These are phyloP conservation scores for Procambarus virginalis DNA, from an alignment of 1,140 invertebrate genomes.

Conservation along the genomic window DNA sequence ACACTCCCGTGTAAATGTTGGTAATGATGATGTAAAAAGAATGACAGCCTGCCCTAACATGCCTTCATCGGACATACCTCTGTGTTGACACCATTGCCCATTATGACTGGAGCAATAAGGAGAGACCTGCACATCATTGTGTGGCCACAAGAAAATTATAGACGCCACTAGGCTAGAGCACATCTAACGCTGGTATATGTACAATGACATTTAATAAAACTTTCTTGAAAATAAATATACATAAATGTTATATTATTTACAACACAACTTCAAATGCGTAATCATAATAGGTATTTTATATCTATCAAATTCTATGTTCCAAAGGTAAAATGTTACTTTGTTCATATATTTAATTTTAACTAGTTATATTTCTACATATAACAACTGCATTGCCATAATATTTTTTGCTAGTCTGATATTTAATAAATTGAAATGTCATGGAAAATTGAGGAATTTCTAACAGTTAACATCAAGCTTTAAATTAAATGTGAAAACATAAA, in stretches of 20 bases:
- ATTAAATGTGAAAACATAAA: neutral
- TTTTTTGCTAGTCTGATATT: neutral
- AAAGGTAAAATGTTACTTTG: neutral
- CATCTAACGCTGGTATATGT: slow-evolving; percentile 44
- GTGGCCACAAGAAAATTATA: slow-evolving; percentile 29
- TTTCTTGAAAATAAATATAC: slow-evolving; percentile 31
- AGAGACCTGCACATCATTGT: slow-evolving; percentile 24
- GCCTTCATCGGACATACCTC: slow-evolving; percentile 27
- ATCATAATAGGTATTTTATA: slow-evolving; percentile 14
- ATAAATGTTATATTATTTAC: slow-evolving; percentile 40
- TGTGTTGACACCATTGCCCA: slow-evolving; percentile 23
- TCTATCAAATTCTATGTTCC: slow-evolving; percentile 2
- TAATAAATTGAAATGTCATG: neutral
- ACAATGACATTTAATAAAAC: slow-evolving; percentile 29
- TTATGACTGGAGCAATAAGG: slow-evolving; percentile 9
- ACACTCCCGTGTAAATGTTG: neutral
- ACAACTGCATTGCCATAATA: neutral
- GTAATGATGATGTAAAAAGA: slow-evolving; percentile 14
- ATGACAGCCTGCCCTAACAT: slow-evolving; percentile 19
- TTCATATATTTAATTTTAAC: slow-evolving; percentile 12
- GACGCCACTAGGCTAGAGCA: slow-evolving; percentile 42
- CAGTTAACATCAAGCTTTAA: neutral
- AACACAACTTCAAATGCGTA: slow-evolving; percentile 26
- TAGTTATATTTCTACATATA: neutral
- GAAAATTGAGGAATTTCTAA: neutral